Evolutionary conservation across 1,140 invertebrate species (phyloP).

Genomic region (Anastrepha ludens): DNA sequence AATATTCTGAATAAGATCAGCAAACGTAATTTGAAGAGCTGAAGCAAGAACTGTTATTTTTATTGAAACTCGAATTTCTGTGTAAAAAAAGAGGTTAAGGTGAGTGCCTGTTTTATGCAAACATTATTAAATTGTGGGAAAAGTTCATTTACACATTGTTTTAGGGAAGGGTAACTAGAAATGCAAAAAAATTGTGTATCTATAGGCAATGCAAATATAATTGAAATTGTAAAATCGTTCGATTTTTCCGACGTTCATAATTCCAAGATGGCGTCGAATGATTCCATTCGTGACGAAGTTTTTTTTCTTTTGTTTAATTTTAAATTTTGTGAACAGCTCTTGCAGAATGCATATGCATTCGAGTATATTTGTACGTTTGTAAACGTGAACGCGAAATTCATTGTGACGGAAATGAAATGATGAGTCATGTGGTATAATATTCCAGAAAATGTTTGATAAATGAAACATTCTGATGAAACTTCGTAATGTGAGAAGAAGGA

Average conservation of each 20-base stretch:
- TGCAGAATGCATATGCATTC: too few species aligned
- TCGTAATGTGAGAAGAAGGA: too few species aligned
- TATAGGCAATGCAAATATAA: neutral
- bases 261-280: constrained; percentile 41
- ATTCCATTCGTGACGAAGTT: neutral
- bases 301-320: neutral
- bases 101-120: constrained; percentile 6
- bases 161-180: neutral
- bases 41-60: constrained; percentile 11
- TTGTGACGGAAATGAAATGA: too few species aligned
- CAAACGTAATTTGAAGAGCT: neutral
- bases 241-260: neutral
- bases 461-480: too few species aligned
- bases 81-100: constrained; percentile 48
- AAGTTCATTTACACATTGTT: neutral
- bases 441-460: too few species aligned
- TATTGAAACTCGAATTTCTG: constrained; percentile 11
- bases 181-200: neutral
- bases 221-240: constrained; percentile 28
- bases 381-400: too few species aligned
- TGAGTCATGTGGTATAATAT: too few species aligned
- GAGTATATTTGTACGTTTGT: too few species aligned
- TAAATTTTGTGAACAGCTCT: too few species aligned
- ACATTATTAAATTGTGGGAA: neutral
- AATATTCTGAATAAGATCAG: constrained; percentile 15